Evolutionary conservation across 2,888 invertebrate genomes (phyloP), one percentile per base, ranked within the genome.

Genomic region (Nematopogon swammerdamellus): DNA sequence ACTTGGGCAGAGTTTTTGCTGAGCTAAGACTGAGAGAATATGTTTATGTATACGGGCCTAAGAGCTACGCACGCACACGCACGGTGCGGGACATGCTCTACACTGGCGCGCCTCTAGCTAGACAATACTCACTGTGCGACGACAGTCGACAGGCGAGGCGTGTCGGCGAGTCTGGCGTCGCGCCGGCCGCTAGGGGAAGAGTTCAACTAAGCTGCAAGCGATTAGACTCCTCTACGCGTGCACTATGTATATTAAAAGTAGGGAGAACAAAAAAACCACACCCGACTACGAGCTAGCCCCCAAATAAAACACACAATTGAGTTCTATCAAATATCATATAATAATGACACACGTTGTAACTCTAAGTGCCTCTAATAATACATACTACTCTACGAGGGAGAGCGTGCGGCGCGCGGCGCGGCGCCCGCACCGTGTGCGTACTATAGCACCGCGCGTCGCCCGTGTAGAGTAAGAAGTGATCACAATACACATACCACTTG

Each of bases 341-440:
- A 25, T 77, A 77, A 77, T 79, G 73, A 75, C 72, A 76, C 72
- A 72, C 70, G 66, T 65, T 65, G 71, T 72, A 65, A 47, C 64
- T 61, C 67, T 72, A 72, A 60, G 75, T 75, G 77, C 76, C 25
- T 25, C 25, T 25, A 36, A 6, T 25, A 10, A 36, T 36, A 36
- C 36, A 36, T 14, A 14, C 36, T 8, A 14, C 36, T 36, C 3
- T n/a, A n/a, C n/a, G 25, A 25, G 11, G 36, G 8, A 3, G 8
- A 14, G 36, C 36, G 25, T 10, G 36, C 36, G 36, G 36, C 36
- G 36, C 36, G 11, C 36, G 36, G 14, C 36, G 36, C 36, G 11
- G 14, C 36, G 36, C 36, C 6, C 14, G 8, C 36, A 14, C 36
- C 36, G 11, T 4, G 5, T 25, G 4, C 4, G 5, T 25, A 25